A percentile compares a stretch with the other conserved stretches of the same genome.
These are phyloP conservation scores for Dolichotis patagonum DNA, from an alignment of 2,113 vertebrate genomes.

Conservation along the genomic window DNA sequence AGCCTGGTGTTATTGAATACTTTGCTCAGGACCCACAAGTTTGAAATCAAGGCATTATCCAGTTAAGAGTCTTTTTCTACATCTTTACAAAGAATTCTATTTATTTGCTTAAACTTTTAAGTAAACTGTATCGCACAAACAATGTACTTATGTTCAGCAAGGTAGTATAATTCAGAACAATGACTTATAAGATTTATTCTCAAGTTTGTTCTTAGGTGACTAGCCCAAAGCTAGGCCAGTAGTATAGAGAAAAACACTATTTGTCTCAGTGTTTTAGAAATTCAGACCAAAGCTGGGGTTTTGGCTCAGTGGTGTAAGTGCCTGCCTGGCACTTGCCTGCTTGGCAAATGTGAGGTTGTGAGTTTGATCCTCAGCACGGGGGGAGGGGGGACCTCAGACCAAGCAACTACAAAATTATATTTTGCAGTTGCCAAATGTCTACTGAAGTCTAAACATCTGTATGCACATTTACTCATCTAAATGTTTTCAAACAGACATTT, in stretches of 20 bases:
- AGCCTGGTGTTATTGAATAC: neutral
- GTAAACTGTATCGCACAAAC: neutral
- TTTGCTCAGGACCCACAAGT: neutral
- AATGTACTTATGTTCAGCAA: neutral
- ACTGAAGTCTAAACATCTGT: slow-evolving; percentile 64
- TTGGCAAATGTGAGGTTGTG: no score
- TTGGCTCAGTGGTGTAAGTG: no score
- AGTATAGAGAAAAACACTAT: slow-evolving; percentile 28
- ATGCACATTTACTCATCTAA: slow-evolving; percentile 54
- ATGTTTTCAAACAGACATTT: slow-evolving; percentile 64
- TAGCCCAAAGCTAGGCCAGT: neutral
- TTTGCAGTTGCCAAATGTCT: slow-evolving; percentile 61
- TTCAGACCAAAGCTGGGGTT: slow-evolving; percentile 51
- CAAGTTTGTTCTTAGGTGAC: neutral
- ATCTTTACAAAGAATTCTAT: neutral
- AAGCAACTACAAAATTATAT: slow-evolving; percentile 57
- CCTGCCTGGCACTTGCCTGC: no score
- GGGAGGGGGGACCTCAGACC: no score
- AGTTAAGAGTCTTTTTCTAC: neutral
- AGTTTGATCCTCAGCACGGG: no score
- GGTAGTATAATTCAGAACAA: neutral
- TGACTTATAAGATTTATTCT: neutral
- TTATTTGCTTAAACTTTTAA: neutral
- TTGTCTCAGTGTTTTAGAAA: slow-evolving; percentile 36
- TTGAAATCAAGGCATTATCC: neutral